Evolutionary conservation across 2,888 invertebrate genomes (phyloP), one percentile per base, ranked within the genome.

Genomic region (Cantharis flavilabris): DNA sequence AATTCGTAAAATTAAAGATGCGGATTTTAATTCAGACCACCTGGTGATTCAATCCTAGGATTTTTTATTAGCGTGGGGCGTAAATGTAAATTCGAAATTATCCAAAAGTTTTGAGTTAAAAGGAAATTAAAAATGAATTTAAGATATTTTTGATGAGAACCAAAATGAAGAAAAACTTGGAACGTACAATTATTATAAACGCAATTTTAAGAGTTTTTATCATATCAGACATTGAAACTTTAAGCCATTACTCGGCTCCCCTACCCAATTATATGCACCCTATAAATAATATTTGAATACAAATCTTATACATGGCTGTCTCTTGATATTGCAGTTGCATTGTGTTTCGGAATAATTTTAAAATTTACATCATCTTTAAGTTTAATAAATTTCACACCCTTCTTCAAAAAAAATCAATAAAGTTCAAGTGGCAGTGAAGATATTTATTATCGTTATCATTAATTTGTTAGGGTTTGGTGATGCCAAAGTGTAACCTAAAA

Each of bases 241-340:
- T 7, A 67, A 67, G 23, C 26, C 65, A 23, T 67, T 67, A 23
- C 23, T 23, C 26, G 14, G 20, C 65, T 26, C 65, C 65, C 65
- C 26, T 67, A 64, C 65, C 23, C 26, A 23, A 67, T 67, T n/a
- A 67, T 23, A 67, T 67, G 65, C 65, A 67, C 65, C 65, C 65
- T 67, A 67, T 67, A 67, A 67, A 67, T 67, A 67, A 23, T 20
- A 67, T 67, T 67, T 67, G 65, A 67, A 67, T 67, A 67, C 65
- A 67, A 67, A 67, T 67, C 65, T 67, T 23, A n/a, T 67, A 67
- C 26, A 67, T 23, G 65, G 26, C 20, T 67, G 23, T 26, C 65
- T 26, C 64, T 10, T n/a, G 49, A 49, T 67, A 23, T 13, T 67
- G 65, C 26, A 67, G 65, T 23, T 26, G 65, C 65, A 67, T 67